Evolutionary conservation across 2,113 vertebrate species (phyloP), one percentile per base, ranked within the genome.

Genomic region (Thinocorus orbignyianus): DNA sequence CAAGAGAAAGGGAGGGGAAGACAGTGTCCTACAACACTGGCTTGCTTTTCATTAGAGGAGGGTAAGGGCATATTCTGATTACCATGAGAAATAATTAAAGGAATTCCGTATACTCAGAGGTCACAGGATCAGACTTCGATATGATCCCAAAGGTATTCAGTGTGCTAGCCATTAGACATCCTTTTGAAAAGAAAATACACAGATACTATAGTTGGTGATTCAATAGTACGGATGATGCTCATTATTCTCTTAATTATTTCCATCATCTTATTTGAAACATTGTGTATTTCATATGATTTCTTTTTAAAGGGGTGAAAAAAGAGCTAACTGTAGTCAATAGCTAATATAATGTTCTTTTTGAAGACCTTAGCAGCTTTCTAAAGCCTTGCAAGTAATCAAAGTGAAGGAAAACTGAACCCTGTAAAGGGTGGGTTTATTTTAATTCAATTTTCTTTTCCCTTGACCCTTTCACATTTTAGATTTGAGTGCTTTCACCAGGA

Each of bases 401-500:
- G 10, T 5, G 35, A 69, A n/a, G 22, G 8, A 54, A 78, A 90
- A 91, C 77, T 49, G 9, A 11, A 69, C 6, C 17, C 13, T 58
- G 17, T 51, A 15, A 68, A 71, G 9, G 10, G 13, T 28, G 22
- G 5, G 1, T 3, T 51, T 84, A 77, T 87, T 91, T 88, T 66
- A 93, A 91, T 92, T 77, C 51, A 17, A 80, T 84, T 92, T 86
- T 86, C 15, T 80, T 60, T 95, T 81, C 42, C 14, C 17, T 39
- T 87, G 76, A 89, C 58, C 72, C 33, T 88, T 87, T 81, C 24
- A 64, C 42, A 60, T 87, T 88, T 37, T 81, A 78, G 26, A 93
- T 71, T 95, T 81, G 65, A 86, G 24, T 76, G 31, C 58, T 86
- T 94, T 94, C 66, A 80, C n/a, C 14, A 44, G 76, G 71, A 95